Base-by-base conservation (phyloP, 2,888 invertebrate genomes). In the Drosophila demipolita region DNA sequence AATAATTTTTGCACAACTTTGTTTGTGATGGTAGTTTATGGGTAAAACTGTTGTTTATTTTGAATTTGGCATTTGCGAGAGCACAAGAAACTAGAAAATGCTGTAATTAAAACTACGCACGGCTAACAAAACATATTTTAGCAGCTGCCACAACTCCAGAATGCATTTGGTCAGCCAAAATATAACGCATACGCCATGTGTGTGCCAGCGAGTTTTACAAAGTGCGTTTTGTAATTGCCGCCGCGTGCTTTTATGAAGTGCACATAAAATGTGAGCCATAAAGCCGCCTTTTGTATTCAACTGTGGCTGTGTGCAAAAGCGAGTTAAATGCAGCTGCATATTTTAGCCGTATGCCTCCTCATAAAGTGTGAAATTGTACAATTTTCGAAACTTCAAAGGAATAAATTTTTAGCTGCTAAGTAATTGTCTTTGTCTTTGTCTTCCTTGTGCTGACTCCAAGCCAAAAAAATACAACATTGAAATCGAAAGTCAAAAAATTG, bases 131-230 rank as follows among this genome's bases (percentile, higher is more conserved):
- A 66, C 63, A 63, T 73, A 66, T 69, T 73, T 70, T 53, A 64
- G 53, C 55, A 61, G 58, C 62, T 59, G 75, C n/a, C 59, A 45
- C 50, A 66, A 52, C 59, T 62, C 38, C 11, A 66, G 53, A 66
- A 70, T 59, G 58, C 60, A 62, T 62, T 58, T 73, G 52, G 64
- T 60, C 59, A 54, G 38, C 49, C 50, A 50, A 65, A 35, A 76
- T 70, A 83, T 70, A 81, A 82, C 82, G 85, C 85, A 84, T 87
- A 84, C 87, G 85, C 77, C 72, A 73, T 84, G 87, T 67, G 63
- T 26, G 33, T 11, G 55, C n/a, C 33, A 6, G 29, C 29, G 6
- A 29, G 29, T 29, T 29, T 5, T 64, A 58, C 60, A 74, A 72
- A 71, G 73, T 77, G 75, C 75, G 68, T 73, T 87, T 82, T 23